phyloP scores from a whole-genome alignment of 1,140 invertebrate species.

The Hyles vespertilio region DNA sequence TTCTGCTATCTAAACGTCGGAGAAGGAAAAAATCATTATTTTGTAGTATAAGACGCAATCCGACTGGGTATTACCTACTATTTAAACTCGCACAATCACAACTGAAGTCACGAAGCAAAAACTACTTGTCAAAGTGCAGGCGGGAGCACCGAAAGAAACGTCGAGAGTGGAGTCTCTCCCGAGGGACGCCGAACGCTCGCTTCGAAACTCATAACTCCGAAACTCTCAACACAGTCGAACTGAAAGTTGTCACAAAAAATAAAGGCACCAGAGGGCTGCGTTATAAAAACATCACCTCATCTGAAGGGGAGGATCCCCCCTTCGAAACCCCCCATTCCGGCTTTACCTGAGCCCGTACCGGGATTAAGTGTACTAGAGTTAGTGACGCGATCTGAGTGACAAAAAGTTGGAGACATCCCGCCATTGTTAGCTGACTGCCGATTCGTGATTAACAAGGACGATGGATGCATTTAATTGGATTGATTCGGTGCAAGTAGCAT shows the following conservation, averaged over 20 bases:
- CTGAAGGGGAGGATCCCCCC: conserved; percentile 10
- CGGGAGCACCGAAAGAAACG: too few species aligned
- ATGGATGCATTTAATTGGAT: too few species aligned
- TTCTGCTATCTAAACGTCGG: too few species aligned
- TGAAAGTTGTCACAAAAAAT: conserved; percentile 29
- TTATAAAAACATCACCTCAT: conserved; percentile 36
- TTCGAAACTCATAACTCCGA: conserved; percentile 7
- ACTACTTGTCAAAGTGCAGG: too few species aligned
- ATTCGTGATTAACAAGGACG: too few species aligned
- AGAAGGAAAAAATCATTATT: too few species aligned
- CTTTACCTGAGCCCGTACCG: conserved; percentile 8
- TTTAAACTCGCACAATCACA: too few species aligned
- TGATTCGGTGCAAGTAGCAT: too few species aligned
- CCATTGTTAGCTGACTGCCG: background rate
- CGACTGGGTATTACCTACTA: too few species aligned
- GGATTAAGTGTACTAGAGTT: conserved; percentile 41
- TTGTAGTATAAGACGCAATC: too few species aligned
- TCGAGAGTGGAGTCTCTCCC: too few species aligned
- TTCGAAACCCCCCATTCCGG: background rate
- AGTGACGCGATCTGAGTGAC: conserved; percentile 32
- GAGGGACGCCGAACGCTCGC: background rate
- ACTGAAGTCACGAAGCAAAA: too few species aligned
- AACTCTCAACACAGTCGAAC: conserved; percentile 13
- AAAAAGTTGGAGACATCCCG: conserved; percentile 20
- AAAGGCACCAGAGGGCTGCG: conserved; percentile 18